These are phyloP conservation scores for Cercocebus atys DNA, from an alignment of 2,113 vertebrate species.

Conservation along the genomic window DNA sequence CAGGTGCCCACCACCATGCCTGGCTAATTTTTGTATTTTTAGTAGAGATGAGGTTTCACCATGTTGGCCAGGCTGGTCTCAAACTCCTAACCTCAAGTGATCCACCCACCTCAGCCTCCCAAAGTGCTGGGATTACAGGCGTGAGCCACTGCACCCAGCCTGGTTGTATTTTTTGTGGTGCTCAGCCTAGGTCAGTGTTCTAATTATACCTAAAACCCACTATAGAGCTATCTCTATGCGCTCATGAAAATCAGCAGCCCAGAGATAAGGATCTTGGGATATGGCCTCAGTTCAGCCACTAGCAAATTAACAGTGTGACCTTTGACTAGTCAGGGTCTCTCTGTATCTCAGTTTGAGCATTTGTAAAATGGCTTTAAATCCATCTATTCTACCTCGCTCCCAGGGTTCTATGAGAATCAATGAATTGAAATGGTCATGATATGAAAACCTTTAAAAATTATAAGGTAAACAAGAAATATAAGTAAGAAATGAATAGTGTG, in stretches of 20 bases:
- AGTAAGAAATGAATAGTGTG: not conserved
- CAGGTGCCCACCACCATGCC: too few relatives aligned
- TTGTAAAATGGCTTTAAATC: not conserved
- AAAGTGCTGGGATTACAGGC: too few relatives aligned
- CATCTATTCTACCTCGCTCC: not conserved
- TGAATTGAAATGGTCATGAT: not conserved
- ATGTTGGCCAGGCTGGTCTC: too few relatives aligned
- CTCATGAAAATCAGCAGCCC: not conserved
- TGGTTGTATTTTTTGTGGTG: too few relatives aligned
- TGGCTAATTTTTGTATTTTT: too few relatives aligned
- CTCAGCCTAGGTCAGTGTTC: not conserved
- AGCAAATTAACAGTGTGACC: not conserved
- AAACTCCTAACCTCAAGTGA: too few relatives aligned
- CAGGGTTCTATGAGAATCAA: not conserved
- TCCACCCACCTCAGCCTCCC: too few relatives aligned
- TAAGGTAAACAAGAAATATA: not conserved
- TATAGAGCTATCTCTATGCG: rapidly evolving
- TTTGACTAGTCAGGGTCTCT: not conserved
- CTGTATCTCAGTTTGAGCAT: not conserved
- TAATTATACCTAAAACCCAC: not conserved
- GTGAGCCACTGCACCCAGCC: too few relatives aligned
- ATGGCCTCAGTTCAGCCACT: not conserved
- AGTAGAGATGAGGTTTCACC: too few relatives aligned
- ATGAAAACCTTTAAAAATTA: not conserved
- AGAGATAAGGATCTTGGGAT: not conserved